Evolutionary conservation across 2,888 invertebrate genomes (phyloP), one percentile per base, ranked within the genome.

Genomic region (Bibio marci): DNA sequence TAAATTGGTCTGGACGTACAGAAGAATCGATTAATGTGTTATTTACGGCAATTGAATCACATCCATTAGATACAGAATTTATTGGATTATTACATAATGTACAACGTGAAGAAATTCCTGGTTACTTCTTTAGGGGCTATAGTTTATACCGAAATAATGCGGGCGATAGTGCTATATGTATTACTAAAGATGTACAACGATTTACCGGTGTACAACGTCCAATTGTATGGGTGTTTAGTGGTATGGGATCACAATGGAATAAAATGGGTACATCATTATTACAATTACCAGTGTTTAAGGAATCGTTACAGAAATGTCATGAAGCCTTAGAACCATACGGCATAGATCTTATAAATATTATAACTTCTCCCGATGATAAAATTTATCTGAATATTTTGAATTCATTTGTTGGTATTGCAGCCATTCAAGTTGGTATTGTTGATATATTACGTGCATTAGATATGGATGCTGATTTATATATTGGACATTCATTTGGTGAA

Each of bases 401-500:
- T 56, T 73, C 76, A 7, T 82, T 85, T 54, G 73, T 81, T 18
- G 74, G 77, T 18, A 82, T 82, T 45, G 75, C 80, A 11, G 75
- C 81, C 1, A 57, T 69, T 13, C 67, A 73, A 68, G 75, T 80
- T 46, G 70, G 63, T 10, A 52, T 73, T 26, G 67, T 68, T 30
- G 81, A 85, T 53, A 56, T 79, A 5, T 58, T 85, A 35, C 62
- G 57, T 37, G 62, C 58, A 4, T 53, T 72, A 14, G 75, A 74
- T 11, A 61, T 85, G 26, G 61, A 65, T 37, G 78, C 82, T 11
- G 80, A 83, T 57, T 75, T 74, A 25, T 75, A 83, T 46, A 72
- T 85, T 45, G 83, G 95, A 2, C 92, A 94, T 59, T 92, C 92
- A 8, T 85, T 90, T 0, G 95, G 95, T 17, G 95, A 95, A 58